These are phyloP conservation scores for Coluber constrictor DNA, from an alignment of 2,797 vertebrate genomes.

Conservation along the genomic window DNA sequence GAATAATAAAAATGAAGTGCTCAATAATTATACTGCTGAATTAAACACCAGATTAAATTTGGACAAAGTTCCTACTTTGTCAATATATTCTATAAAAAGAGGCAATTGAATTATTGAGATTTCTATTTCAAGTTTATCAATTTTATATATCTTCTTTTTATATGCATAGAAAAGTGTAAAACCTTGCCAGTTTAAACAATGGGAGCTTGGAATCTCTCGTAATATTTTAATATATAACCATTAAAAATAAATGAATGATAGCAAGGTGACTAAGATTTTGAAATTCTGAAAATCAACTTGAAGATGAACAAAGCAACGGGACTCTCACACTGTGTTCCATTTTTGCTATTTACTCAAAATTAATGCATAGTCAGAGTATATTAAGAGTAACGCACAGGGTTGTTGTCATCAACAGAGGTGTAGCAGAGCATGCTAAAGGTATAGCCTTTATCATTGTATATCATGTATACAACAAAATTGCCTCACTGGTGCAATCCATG, in stretches of 20 bases:
- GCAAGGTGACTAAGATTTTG: background rate
- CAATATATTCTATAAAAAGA: background rate
- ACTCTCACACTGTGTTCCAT: background rate
- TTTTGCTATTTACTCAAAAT: background rate
- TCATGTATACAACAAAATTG: no score
- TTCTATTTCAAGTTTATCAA: background rate
- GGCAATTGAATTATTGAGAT: background rate
- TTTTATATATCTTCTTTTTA: background rate
- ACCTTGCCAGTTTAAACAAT: background rate
- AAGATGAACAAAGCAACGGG: background rate
- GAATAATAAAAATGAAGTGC: background rate
- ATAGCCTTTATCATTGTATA: no score
- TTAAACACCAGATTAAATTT: background rate
- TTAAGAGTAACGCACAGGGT: background rate
- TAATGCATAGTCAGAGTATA: no score
- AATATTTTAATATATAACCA: background rate
- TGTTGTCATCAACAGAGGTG: background rate
- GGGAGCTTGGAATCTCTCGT: background rate
- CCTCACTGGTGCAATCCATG: no score
- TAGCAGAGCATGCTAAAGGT: no score
- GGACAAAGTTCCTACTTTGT: background rate
- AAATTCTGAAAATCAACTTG: background rate
- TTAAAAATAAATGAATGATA: conserved; percentile 5
- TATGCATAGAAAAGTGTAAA: background rate
- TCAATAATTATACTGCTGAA: background rate